These are phyloP conservation scores for Aplochiton taeniatus DNA, from an alignment of 2,797 vertebrate genomes.

Conservation along the genomic window DNA sequence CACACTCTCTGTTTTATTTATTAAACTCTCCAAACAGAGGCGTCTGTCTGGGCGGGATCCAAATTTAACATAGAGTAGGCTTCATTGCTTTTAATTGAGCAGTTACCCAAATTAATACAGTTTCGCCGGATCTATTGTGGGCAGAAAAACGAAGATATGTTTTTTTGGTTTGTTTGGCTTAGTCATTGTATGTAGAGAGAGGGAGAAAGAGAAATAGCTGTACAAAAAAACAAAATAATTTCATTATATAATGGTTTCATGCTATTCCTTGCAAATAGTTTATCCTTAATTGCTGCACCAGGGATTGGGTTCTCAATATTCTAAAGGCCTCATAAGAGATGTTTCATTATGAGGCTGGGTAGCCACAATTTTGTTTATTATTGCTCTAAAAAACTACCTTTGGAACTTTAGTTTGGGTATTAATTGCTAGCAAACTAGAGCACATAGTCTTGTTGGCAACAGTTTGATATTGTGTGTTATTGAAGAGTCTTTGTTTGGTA, in stretches of 20 bases:
- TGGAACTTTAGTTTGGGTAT: conserved; percentile 2
- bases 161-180: conserved; percentile 11
- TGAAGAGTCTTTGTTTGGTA: background rate
- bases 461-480: too few species aligned
- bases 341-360: too few species aligned
- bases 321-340: conserved; percentile 16
- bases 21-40: conserved; percentile 21
- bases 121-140: conserved; percentile 19
- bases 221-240: conserved; percentile 36
- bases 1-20: conserved; percentile 27
- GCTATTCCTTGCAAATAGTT: conserved; percentile 40
- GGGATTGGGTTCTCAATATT: conserved; percentile 20
- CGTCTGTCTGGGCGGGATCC: conserved; percentile 16
- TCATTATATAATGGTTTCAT: conserved; percentile 51
- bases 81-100: conserved; percentile 41
- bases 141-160: conserved; percentile 18
- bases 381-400: conserved; percentile 17
- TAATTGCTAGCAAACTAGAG: conserved; percentile 12
- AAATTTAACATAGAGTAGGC: conserved; percentile 28
- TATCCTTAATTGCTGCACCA: conserved; percentile 27
- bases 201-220: conserved; percentile 13
- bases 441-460: too few species aligned
- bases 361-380: too few species aligned
- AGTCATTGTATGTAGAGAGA: conserved; percentile 14
- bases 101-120: conserved; percentile 31